Percentiles rank a stretch among this genome's conserved stretches.
phyloP scores from a whole-genome alignment of 2,888 invertebrate species.

The Xanthorhoe spadicearia region DNA sequence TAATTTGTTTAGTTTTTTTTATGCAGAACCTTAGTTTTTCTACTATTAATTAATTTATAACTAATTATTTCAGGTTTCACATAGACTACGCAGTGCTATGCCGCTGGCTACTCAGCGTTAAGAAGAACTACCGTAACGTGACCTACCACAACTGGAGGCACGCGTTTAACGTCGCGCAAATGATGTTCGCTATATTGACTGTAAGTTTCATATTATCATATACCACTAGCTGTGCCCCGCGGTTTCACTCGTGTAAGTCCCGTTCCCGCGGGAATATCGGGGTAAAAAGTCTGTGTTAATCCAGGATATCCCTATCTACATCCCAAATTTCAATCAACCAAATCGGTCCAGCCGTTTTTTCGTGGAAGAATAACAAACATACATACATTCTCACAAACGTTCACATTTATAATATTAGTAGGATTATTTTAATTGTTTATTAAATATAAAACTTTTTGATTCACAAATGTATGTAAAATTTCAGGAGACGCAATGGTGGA shows the following conservation, averaged over 20 bases:
- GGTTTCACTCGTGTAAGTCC: no score
- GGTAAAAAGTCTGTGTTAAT: no score
- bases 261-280: no score
- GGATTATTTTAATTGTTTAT: background rate
- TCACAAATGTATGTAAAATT: slow-evolving; percentile 45
- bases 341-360: no score
- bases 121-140: slow-evolving; percentile 97
- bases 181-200: slow-evolving; percentile 98
- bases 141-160: slow-evolving; percentile 99
- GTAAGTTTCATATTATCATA: slow-evolving; percentile 79
- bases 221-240: background rate
- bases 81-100: slow-evolving; percentile 97
- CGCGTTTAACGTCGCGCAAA: slow-evolving; percentile 98
- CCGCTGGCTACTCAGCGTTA: slow-evolving; percentile 95
- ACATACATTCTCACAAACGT: no score
- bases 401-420: background rate
- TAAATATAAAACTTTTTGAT: no score
- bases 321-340: no score
- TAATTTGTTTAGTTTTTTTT: background rate
- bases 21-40: no score
- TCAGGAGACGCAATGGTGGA: slow-evolving; percentile 96
- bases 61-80: slow-evolving; percentile 85
- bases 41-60: background rate
- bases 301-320: no score
- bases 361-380: no score